A percentile compares a stretch with the other conserved stretches of the same genome.
Conservation (phyloP, 2,797 vertebrate species). For the Percopsis omiscomaycus region DNA sequence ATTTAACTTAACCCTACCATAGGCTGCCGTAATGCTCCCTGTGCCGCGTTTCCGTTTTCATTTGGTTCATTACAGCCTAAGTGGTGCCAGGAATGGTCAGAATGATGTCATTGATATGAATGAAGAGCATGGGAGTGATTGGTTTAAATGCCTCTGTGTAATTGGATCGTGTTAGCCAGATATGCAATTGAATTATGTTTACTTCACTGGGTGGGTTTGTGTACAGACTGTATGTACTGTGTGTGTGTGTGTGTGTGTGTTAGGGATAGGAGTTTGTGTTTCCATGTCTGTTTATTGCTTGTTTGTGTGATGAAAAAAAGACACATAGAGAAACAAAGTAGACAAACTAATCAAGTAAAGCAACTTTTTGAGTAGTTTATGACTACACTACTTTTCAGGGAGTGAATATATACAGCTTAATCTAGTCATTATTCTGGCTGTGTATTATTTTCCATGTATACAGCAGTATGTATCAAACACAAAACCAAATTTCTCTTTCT, state of each 20-base stretch:
- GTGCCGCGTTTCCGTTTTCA: slow-evolving; percentile 72
- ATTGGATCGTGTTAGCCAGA: slow-evolving; percentile 78
- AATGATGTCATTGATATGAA: slow-evolving; percentile 79
- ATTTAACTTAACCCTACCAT: slow-evolving; percentile 67
- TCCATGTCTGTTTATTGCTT: not conserved
- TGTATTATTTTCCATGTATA: no score
- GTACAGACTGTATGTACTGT: slow-evolving; percentile 41
- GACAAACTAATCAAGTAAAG: no score
- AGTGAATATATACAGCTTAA: no score
- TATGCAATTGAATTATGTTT: slow-evolving; percentile 80
- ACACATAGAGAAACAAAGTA: no score
- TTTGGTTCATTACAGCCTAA: slow-evolving; percentile 75
- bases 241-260: slow-evolving; percentile 22
- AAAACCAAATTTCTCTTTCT: not conserved
- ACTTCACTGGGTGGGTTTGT: slow-evolving; percentile 70
- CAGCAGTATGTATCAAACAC: no score
- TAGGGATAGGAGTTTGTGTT: not conserved
- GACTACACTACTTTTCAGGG: no score
- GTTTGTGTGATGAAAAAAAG: not conserved
- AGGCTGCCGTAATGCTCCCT: slow-evolving; percentile 64
- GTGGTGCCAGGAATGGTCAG: slow-evolving; percentile 76
- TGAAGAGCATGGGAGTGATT: slow-evolving; percentile 76
- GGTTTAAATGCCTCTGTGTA: slow-evolving; percentile 77
- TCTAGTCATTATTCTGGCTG: no score
- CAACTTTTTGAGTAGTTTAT: no score